phyloP scores from a whole-genome alignment of 1,140 invertebrate genomes.

The Chlorops oryzae region DNA sequence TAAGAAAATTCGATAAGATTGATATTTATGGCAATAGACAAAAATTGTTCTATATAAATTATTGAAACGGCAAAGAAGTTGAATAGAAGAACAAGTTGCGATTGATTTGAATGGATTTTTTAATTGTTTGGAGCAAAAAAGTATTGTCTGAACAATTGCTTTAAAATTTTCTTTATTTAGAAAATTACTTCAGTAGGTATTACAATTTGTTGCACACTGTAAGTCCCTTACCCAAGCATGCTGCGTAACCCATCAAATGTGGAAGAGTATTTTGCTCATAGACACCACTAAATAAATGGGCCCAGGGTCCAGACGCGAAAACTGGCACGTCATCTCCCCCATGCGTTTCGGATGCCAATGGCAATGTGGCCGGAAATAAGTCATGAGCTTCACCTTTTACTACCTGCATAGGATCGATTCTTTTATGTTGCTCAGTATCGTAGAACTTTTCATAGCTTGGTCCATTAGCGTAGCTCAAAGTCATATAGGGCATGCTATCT shows the following conservation, averaged over 20 bases:
- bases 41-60: too few species aligned
- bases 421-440: background rate
- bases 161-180: too few species aligned
- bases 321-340: constrained; percentile 58
- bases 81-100: too few species aligned
- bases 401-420: constrained; percentile 4
- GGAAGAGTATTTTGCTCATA: constrained; percentile 67
- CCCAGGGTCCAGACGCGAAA: constrained; percentile 56
- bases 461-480: constrained; percentile 62
- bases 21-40: too few species aligned
- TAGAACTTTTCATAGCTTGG: constrained; percentile 50
- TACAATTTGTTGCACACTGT: constrained; percentile 11
- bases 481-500: constrained; percentile 55
- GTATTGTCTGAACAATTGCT: too few species aligned
- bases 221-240: constrained; percentile 53
- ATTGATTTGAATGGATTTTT: too few species aligned
- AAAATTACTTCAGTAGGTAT: too few species aligned
- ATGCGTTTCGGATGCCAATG: constrained; percentile 49
- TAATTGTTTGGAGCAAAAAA: too few species aligned
- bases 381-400: constrained; percentile 9
- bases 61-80: too few species aligned
- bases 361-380: constrained; percentile 51
- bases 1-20: too few species aligned
- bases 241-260: constrained; percentile 61
- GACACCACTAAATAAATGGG: constrained; percentile 62